Base-by-base conservation (phyloP, 2,113 vertebrate species). In the Numenius arquata region DNA sequence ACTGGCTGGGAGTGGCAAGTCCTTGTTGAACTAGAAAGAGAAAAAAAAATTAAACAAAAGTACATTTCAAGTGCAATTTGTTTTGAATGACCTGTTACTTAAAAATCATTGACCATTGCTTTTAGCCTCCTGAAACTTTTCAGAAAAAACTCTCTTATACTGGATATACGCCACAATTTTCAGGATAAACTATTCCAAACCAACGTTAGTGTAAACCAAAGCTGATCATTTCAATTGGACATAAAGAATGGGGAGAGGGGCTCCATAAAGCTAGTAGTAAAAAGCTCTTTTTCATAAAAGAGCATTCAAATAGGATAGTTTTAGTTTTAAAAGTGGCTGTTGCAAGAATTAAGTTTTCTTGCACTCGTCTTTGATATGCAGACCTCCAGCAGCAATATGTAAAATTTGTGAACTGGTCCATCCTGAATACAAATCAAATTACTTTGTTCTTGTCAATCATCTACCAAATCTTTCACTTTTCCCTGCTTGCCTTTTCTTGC, bases 391-490 rank as follows among this genome's bases (percentile, higher is more conserved):
- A 94, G 66, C 62, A 66, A 76, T 32, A 85, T 59, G 81, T 74
- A 90, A 88, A 92, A 88, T 88, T 63, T 50, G 91, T 74, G 88
- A 90, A 85, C 90, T 81, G 73, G 40, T 62, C 91, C 66, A 71
- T 48, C 74, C 67, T 88, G 92, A 95, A 94, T 85, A 89, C 59
- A 96, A 95, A 96, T 94, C 86, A 95, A 95, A 97, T 97, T 95
- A 96, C 84, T 94, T 94, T 83, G 77, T 59, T 83, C 84, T 96
- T 96, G 96, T 89, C 96, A 96, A 76, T 78, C 91, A 76, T 78
- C 91, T 12, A 88, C 90, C 67, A 80, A 89, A 96, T 97, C 96
- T 96, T 95, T 94, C 96, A 88, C 96, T 95, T 88, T 96, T 95
- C 94, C 63, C 55, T 88, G 74, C 70, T 93, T 2, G n/a, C 85